Evolutionary conservation across 2,888 invertebrate species (phyloP), one percentile per base, ranked within the genome.

Genomic region (Latheticus oryzae): DNA sequence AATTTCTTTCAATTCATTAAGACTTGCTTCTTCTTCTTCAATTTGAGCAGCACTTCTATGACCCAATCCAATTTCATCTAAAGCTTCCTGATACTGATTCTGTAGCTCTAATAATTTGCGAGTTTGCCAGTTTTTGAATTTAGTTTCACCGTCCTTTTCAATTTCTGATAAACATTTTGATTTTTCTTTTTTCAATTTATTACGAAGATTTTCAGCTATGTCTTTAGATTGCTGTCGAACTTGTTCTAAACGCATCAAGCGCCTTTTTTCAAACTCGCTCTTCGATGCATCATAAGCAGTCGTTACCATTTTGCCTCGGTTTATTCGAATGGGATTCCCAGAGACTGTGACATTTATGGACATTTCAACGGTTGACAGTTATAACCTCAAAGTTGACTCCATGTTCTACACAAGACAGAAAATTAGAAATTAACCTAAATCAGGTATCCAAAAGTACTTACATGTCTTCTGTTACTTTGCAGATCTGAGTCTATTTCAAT

Each of bases 151-250:
- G 24, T 80, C 78, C 52, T 79, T 76, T 62, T 84, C 81, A 16
- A 84, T 73, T 58, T 79, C 78, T 17, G 78, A 74, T 16, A 82
- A 64, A 64, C 84, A 83, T 15, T 80, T 80, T 33, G 77, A 74
- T 58, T 82, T 80, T 60, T 83, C 82, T 23, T 76, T 78, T 23
- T 80, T 80, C 0, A 84, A 83, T 63, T 83, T 81, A 52, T 84
- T 80, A 0, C 86, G 76, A 54, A 85, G 72, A 61, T 77, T 73
- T 28, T 81, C 81, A 1, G 87, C 85, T 61, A 87, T 78, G 62
- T 83, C 81, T 66, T 83, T 87, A 0, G 86, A 85, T 66, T 86
- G 84, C 62, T 85, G 83, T 13, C 87, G 80, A 73, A 87, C 87
- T 81, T 87, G 86, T 69, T 85, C 81, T 53, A 87, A 71, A 62